Base-by-base conservation (phyloP, 1,140 invertebrate genomes). In the Nymphalis io region DNA sequence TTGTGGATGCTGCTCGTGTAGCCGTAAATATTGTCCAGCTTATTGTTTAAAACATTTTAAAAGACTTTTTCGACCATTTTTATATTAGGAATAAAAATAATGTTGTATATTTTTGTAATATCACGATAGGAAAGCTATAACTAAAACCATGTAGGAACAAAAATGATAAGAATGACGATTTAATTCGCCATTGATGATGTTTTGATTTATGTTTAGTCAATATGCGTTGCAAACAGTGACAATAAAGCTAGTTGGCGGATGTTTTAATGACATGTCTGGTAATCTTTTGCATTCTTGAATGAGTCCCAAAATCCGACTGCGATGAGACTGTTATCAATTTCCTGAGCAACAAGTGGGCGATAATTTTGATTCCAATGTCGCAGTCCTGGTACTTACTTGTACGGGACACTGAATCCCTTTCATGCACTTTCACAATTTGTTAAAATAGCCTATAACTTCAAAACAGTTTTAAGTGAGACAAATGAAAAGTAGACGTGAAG, bases 261-360 rank as follows among this genome's bases (percentile, higher is more conserved):
- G 20, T 51, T 51, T 51, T 51, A 51, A 51, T 55, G 21, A 23
- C 23, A 6, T 27, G 46, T 48, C 51, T 12, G 8, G 21, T n/a
- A 58, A 62, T 3, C 23, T 55, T 78, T 74, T 82, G 79, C 80
- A 85, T 87, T 83, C 86, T 88, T 81, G 87, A 89, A 88, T 87
- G 77, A 81, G 78, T 81, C 84, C 88, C 82, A 88, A 90, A 88
- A 84, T 79, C 72, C 75, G 73, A 70, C 21, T 58, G 39, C 84
- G 82, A 82, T 87, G 86, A 85, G 84, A 80, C 81, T 84, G 86
- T 88, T 89, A 89, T 91, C 89, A 91, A 91, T 91, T 89, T 88
- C 81, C 82, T 74, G 75, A 65, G 87, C 87, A 91, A 91, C 89
- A 89, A 91, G 89, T 91, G 89, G 87, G 66, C 86, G 72, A 91